Base-by-base conservation (phyloP, 1,140 invertebrate species). In the Tetramorium simillimum region DNA sequence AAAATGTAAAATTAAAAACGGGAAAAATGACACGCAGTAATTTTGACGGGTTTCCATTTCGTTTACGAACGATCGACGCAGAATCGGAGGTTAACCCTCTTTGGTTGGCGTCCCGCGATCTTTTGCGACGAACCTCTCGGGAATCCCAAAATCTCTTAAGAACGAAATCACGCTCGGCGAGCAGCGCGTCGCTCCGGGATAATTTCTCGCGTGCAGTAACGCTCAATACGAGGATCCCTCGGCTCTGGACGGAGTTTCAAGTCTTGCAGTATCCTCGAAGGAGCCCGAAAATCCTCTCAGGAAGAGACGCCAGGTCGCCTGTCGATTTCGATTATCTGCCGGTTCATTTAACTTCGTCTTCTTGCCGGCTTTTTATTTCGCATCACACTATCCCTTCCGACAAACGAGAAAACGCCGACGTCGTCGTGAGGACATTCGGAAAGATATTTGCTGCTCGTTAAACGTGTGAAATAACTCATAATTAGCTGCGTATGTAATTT, bases 311-410 rank as follows among this genome's bases (percentile, higher is more conserved):
- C 21, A 56, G 46, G 21, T 81, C 78, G 80, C 28, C 69, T 60
- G 80, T 84, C 80, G 80, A 84, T 84, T 84, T 84, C 80, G 69
- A 75, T 84, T 84, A 84, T 37, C 40, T 56, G n/a, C 69, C 53
- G 43, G 69, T 84, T 84, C 80, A 72, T 84, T 84, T 84, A 84
- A 73, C 80, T 73, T 84, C 53, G 80, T 73, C 53, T 82, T 82
- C 53, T 43, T 49, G 56, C 40, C 40, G 14, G n/a, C 40, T 84
- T 73, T 75, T 84, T 84, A 84, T 84, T 84, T 84, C 24, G 33
- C 14, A n/a, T 40, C 28, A 46, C 43, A 46, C 49, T 49, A 24
- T 81, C 63, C 37, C 40, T 40, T 28, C 7, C 40, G 53, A 5
- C n/a, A 49, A 73, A 75, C 40, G 69, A 60, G 53, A 60, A 84